These are phyloP conservation scores for Andrena praecox DNA, from an alignment of 2,888 invertebrate genomes.

Conservation along the genomic window DNA sequence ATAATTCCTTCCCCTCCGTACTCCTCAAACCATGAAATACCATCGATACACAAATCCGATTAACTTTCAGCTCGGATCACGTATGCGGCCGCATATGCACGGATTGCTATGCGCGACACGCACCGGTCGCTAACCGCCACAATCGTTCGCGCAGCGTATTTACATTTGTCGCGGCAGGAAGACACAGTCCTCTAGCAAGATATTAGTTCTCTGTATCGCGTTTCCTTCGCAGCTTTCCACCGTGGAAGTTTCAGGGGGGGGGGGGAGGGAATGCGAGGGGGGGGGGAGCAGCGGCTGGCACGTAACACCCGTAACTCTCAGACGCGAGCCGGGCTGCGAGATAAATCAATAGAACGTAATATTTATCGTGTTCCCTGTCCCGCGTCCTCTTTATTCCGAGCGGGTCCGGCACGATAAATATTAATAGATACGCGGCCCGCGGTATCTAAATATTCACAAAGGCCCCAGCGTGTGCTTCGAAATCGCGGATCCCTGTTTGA, in stretches of 20 bases:
- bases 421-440: conserved; percentile 23
- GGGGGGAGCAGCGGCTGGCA: background rate
- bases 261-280: background rate
- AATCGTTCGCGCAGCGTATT: background rate
- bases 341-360: conserved; percentile 53
- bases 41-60: background rate
- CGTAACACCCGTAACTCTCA: conserved; percentile 37
- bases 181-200: background rate
- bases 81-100: background rate
- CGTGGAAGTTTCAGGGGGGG: background rate
- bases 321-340: conserved; percentile 10
- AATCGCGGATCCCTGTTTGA: conserved; percentile 28
- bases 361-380: conserved; percentile 39
- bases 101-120: conserved; percentile 6
- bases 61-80: background rate
- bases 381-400: conserved; percentile 22
- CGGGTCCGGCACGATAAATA: conserved; percentile 36
- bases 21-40: background rate
- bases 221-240: background rate
- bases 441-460: conserved; percentile 47
- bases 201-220: conserved; percentile 16
- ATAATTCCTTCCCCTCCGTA: background rate
- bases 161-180: background rate
- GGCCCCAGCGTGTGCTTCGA: conserved; percentile 15
- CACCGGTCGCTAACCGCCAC: background rate